These are phyloP conservation scores for Agrochola lychnidis DNA, from an alignment of 2,888 invertebrate species.

Conservation along the genomic window DNA sequence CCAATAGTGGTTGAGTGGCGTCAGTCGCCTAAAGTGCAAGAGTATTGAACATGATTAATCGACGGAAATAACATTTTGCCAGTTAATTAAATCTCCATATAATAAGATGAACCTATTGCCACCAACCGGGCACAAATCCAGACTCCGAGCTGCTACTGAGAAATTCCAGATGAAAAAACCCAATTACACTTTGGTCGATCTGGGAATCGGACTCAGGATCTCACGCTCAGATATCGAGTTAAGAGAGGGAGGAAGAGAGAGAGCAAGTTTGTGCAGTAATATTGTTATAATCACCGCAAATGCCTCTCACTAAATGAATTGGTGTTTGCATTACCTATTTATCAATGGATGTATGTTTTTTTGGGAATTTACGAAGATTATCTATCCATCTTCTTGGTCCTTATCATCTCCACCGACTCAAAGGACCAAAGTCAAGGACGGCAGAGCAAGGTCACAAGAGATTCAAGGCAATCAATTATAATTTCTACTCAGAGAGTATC, in stretches of 20 bases:
- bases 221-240: background rate
- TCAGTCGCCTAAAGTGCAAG: conserved; percentile 1
- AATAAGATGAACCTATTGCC: background rate
- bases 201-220: background rate
- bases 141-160: too few species aligned
- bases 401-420: background rate
- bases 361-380: background rate
- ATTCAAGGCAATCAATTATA: conserved; percentile 39
- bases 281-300: background rate
- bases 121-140: too few species aligned
- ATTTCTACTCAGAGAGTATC: conserved; percentile 34
- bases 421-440: background rate
- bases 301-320: background rate
- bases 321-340: background rate
- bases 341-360: background rate
- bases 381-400: too few species aligned
- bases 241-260: too few species aligned
- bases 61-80: background rate
- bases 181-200: background rate
- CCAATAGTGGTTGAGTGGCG: background rate
- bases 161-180: too few species aligned
- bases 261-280: too few species aligned
- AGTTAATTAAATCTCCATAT: background rate
- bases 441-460: conserved; percentile 15
- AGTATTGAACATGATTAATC: background rate